These are phyloP conservation scores for Ceriagrion tenellum DNA, from an alignment of 2,888 invertebrate species.

Conservation along the genomic window DNA sequence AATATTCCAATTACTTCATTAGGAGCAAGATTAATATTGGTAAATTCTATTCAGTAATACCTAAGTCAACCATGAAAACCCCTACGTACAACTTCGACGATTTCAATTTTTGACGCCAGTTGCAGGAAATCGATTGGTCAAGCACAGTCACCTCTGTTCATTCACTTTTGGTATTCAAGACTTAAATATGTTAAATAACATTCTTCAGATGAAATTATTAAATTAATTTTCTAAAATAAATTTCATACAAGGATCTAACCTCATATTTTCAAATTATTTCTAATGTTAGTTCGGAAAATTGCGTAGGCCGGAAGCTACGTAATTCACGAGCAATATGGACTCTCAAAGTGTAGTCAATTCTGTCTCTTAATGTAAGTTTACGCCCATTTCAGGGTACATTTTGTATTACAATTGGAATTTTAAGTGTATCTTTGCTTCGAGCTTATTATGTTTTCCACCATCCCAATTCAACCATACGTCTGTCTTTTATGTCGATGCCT, in stretches of 20 bases:
- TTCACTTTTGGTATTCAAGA: no score
- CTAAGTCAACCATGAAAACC: no score
- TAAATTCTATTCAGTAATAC: no score
- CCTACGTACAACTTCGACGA: not conserved
- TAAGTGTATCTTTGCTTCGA: not conserved
- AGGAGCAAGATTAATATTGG: no score
- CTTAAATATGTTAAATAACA: no score
- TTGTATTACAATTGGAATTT: no score
- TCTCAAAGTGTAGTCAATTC: not conserved
- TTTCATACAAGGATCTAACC: no score
- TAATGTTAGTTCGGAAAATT: no score
- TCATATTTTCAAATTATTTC: no score
- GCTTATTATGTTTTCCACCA: not conserved
- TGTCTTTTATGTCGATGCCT: not conserved
- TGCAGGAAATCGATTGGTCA: not conserved
- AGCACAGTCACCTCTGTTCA: not conserved
- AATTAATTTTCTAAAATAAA: no score
- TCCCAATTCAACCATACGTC: not conserved
- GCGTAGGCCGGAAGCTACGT: constrained; percentile 41
- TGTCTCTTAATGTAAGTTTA: not conserved
- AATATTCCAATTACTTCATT: no score
- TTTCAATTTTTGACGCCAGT: not conserved
- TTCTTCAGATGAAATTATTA: no score
- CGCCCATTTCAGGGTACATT: not conserved
- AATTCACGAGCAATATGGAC: constrained; percentile 43